Conservation (phyloP, 2,797 vertebrate species). For the Spinus olivaceus region DNA sequence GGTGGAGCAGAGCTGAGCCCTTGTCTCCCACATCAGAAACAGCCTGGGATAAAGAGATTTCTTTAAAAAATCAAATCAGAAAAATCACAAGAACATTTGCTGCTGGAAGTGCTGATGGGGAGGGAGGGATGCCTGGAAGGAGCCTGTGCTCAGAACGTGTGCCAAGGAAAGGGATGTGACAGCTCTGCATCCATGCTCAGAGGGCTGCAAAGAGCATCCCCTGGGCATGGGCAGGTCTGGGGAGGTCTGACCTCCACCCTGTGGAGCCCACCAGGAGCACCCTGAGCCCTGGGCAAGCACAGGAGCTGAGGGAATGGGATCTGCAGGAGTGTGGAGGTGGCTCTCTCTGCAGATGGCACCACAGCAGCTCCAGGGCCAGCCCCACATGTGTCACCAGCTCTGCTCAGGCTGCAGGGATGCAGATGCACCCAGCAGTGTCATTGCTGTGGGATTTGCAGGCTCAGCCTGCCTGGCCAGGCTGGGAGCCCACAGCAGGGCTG, state of each 20-base stretch:
- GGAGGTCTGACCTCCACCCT: background rate
- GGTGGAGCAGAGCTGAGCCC: background rate
- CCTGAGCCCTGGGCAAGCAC: background rate
- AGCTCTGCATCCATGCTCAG: rapidly evolving
- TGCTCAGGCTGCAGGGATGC: background rate
- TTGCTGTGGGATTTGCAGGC: conserved; percentile 24
- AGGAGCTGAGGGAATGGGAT: background rate
- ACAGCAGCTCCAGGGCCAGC: background rate
- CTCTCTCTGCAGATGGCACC: conserved; percentile 54
- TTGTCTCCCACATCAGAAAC: background rate
- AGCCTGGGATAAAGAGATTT: background rate
- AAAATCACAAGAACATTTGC: conserved; percentile 18
- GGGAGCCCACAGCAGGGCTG: rapidly evolving
- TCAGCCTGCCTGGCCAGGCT: background rate
- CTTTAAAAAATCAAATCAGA: background rate
- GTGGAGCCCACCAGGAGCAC: rapidly evolving
- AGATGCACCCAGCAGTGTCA: conserved; percentile 34
- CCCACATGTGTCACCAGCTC: conserved; percentile 21
- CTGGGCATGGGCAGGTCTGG: background rate
- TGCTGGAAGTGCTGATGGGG: conserved; percentile 10
- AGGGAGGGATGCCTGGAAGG: background rate
- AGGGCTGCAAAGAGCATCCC: background rate
- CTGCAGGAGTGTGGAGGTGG: background rate
- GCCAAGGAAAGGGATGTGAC: background rate
- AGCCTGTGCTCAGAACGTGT: background rate